phyloP scores from a whole-genome alignment of 2,113 vertebrate genomes.

The Gnathonemus echidnorhynchus region DNA sequence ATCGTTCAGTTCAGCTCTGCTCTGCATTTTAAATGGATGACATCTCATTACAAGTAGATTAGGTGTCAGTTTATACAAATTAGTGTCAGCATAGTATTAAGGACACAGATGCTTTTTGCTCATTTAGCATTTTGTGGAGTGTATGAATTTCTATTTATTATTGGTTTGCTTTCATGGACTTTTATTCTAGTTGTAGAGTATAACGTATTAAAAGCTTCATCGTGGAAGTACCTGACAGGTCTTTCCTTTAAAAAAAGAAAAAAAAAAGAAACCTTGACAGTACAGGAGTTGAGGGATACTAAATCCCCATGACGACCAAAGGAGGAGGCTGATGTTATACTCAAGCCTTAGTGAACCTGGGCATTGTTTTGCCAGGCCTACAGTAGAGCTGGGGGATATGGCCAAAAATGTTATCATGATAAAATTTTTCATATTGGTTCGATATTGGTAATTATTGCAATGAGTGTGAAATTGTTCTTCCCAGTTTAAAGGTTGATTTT shows the following conservation, averaged over 20 bases:
- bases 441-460: too few relatives aligned
- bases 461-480: too few relatives aligned
- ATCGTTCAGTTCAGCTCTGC: not conserved
- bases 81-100: not conserved
- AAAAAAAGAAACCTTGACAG: not conserved
- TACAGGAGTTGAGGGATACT: not conserved
- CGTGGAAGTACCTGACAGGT: not conserved
- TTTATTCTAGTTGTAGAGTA: not conserved
- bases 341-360: not conserved
- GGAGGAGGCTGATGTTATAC: not conserved
- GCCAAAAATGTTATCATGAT: too few relatives aligned
- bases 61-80: not conserved
- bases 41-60: not conserved
- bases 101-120: not conserved
- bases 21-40: not conserved
- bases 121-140: not conserved
- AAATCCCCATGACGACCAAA: slow-evolving; percentile 18
- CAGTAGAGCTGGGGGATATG: not conserved
- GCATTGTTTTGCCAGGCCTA: not conserved
- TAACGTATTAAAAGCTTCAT: not conserved
- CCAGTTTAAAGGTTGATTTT: too few relatives aligned
- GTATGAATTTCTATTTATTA: not conserved
- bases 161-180: slow-evolving; percentile 4
- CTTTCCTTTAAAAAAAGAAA: not conserved
- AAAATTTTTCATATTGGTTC: too few relatives aligned